phyloP scores from a whole-genome alignment of 2,888 invertebrate genomes.

The Zootermopsis nevadensis region DNA sequence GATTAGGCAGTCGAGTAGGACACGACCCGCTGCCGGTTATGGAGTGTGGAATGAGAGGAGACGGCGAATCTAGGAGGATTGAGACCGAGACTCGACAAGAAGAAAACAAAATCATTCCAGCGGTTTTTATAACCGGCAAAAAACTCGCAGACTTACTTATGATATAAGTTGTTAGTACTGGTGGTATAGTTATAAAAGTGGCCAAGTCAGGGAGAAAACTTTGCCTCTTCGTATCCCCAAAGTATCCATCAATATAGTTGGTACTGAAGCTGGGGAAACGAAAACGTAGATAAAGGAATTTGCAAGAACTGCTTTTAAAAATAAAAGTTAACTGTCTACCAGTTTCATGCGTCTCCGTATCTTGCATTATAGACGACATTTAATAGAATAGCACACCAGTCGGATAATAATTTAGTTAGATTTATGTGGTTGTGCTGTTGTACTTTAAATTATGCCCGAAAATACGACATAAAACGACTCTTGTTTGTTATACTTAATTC shows the following conservation, averaged over 20 bases:
- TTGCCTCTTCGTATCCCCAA: background rate
- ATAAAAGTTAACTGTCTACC: background rate
- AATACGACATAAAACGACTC: no score
- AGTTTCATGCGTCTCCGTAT: background rate
- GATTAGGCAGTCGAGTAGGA: conserved; percentile 1
- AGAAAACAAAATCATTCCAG: conserved; percentile 37
- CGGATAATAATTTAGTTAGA: no score
- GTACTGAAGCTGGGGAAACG: background rate
- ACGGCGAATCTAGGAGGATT: background rate
- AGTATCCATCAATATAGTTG: conserved; percentile 13
- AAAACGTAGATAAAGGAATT: background rate
- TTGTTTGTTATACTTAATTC: no score
- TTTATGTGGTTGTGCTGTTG: no score
- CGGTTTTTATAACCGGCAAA: conserved; percentile 23
- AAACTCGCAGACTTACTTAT: conserved; percentile 24
- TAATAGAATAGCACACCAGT: background rate
- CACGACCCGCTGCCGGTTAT: no score
- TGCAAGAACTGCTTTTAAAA: background rate
- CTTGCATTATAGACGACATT: background rate
- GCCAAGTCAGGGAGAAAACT: conserved; percentile 30
- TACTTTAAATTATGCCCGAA: no score
- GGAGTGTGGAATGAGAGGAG: background rate
- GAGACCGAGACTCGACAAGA: background rate
- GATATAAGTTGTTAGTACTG: conserved; percentile 29
- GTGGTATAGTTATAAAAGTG: background rate